Base-by-base conservation (phyloP, 2,113 vertebrate species). In the Gobius niger region DNA sequence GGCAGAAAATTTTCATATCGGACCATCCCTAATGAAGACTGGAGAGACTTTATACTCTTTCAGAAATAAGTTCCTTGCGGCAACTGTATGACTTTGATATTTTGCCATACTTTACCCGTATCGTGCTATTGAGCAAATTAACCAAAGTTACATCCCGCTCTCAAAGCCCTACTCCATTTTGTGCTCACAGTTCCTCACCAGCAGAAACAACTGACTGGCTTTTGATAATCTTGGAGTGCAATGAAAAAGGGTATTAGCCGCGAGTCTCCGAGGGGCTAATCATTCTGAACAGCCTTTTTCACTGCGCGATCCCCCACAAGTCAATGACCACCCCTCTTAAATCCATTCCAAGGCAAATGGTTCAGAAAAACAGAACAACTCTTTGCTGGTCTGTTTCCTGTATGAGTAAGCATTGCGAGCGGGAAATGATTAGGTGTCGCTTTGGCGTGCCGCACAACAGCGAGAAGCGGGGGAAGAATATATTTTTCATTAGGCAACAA, bases 271-370 rank as follows among this genome's bases (percentile, higher is more conserved):
- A 9, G 18, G 1, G 53, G 9, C 47, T 18, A 13, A 44, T 60
- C 65, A 51, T 18, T 56, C 53, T 18, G 18, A 56, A 34, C 19
- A 34, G 18, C 53, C 53, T 24, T 56, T 56, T 19, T 9, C 19
- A 5, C 18, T 56, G 19, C 24, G 5, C 24, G 5, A 47, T 67
- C 57, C 65, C 7, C 51, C 57, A 40, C 42, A 68, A 72, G 66
- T 65, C 51, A 52, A 52, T 52, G 51, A 52, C 72, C 34, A 13
- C 19, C 61, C 24, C 75, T 79, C 60, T 52, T 61, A 68, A 68
- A 70, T 77, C 75, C 19, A 73, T 73, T 79, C 70, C 74, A 78
- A 82, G 70, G 75, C 60, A 72, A 80, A 80, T 57, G 66, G 53
- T 49, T 63, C 34, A 47, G 44, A 9, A 68, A 6, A 16, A 34